Percentiles rank a stretch among this genome's conserved stretches.
phyloP scores from a whole-genome alignment of 2,113 vertebrate species.

The Cairina moschata region DNA sequence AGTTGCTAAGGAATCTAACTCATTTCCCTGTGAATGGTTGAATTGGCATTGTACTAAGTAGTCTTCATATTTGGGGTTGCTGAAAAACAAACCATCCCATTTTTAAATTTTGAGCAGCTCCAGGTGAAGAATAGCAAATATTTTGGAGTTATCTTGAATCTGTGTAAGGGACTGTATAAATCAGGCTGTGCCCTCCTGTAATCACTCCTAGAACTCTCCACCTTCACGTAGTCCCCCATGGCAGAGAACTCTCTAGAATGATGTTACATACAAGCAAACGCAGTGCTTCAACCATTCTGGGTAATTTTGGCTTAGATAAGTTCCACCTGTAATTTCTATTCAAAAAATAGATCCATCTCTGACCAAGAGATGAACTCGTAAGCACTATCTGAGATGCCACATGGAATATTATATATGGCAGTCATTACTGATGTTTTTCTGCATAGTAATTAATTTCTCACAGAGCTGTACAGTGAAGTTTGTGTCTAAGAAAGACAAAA shows the following conservation, averaged over 20 bases:
- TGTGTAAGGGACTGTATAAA: background rate
- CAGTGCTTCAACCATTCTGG: background rate
- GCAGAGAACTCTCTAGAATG: background rate
- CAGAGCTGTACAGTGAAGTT: background rate
- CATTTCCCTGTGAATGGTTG: background rate
- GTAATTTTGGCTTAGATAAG: background rate
- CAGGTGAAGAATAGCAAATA: background rate
- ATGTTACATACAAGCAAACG: background rate
- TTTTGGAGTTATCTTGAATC: background rate
- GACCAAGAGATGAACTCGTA: background rate
- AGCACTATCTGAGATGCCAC: background rate
- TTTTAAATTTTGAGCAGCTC: background rate
- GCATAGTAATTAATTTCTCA: constrained; percentile 10
- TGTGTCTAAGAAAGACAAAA: background rate
- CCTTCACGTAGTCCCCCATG: fast-evolving
- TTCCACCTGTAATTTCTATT: background rate
- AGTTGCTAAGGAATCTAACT: background rate
- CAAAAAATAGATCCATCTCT: background rate
- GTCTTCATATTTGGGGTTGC: background rate
- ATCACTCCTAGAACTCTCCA: background rate
- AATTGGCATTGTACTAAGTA: background rate
- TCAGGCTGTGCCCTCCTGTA: fast-evolving
- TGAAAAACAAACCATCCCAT: background rate
- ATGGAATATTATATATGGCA: background rate
- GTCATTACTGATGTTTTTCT: background rate